These are phyloP conservation scores for Oenanthe melanoleuca DNA, from an alignment of 2,113 vertebrate species.

Conservation along the genomic window DNA sequence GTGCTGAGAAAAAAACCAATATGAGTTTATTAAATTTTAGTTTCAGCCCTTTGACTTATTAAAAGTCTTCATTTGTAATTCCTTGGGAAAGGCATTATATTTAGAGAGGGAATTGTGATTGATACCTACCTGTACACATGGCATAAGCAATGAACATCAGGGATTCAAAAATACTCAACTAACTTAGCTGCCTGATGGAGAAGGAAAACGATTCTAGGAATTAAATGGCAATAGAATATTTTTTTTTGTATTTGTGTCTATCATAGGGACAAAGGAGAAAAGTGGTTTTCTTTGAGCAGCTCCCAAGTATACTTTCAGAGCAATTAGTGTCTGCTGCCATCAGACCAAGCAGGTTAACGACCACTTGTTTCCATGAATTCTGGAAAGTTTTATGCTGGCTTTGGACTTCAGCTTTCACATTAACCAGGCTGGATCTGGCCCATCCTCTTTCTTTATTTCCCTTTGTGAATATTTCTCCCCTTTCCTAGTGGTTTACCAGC, in stretches of 20 bases:
- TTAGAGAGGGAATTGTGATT: background rate
- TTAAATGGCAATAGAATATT: background rate
- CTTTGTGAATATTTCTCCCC: background rate
- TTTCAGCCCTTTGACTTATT: background rate
- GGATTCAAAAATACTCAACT: background rate
- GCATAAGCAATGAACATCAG: background rate
- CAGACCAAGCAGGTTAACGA: background rate
- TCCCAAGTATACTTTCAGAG: background rate
- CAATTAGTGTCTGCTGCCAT: background rate
- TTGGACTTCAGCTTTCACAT: background rate
- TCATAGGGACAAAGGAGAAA: background rate
- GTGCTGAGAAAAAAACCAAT: background rate
- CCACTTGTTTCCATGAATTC: background rate
- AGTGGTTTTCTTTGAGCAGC: background rate
- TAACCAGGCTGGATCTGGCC: background rate
- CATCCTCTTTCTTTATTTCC: background rate
- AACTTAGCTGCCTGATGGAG: background rate
- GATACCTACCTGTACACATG: background rate
- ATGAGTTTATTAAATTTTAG: background rate
- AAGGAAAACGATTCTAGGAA: background rate
- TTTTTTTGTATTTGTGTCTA: background rate
- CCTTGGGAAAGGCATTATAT: background rate
- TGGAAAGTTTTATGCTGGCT: background rate
- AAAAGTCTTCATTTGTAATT: background rate
- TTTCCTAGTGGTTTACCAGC: background rate